Conservation (phyloP, 2,113 vertebrate genomes). For the Gila orcuttii region DNA sequence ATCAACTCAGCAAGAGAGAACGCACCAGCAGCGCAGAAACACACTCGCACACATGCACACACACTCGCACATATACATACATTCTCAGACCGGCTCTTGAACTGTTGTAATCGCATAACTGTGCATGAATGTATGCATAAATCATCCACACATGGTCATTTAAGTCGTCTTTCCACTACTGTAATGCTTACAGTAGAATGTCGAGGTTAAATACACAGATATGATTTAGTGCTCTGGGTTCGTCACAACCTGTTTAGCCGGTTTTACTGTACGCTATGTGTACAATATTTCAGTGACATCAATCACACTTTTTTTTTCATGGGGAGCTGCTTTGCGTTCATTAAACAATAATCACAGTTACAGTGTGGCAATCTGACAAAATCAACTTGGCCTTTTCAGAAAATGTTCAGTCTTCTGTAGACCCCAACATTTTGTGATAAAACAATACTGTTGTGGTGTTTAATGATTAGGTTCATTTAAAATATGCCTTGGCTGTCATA, state of each 20-base stretch:
- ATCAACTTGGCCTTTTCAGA: neutral
- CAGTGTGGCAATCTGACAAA: neutral
- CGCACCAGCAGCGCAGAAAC: slow-evolving; percentile 44
- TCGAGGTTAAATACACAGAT: neutral
- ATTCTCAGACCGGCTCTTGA: neutral
- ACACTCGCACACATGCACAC: slow-evolving; percentile 29
- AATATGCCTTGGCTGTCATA: neutral
- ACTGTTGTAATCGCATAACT: neutral
- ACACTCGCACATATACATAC: slow-evolving; percentile 45
- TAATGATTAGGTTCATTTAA: neutral
- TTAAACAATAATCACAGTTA: neutral
- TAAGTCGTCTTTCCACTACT: neutral
- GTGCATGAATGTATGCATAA: slow-evolving; percentile 31
- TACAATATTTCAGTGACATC: neutral
- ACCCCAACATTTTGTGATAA: neutral
- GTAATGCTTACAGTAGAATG: neutral
- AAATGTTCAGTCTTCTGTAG: no score
- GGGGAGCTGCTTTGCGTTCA: neutral
- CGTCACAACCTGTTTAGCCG: neutral
- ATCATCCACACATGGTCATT: neutral
- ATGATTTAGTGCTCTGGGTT: neutral
- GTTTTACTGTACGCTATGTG: neutral
- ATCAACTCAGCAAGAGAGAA: slow-evolving; percentile 63
- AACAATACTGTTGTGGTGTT: neutral
- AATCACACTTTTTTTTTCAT: neutral